Base-by-base conservation (phyloP, 2,797 vertebrate species). In the Garrulus glandarius region DNA sequence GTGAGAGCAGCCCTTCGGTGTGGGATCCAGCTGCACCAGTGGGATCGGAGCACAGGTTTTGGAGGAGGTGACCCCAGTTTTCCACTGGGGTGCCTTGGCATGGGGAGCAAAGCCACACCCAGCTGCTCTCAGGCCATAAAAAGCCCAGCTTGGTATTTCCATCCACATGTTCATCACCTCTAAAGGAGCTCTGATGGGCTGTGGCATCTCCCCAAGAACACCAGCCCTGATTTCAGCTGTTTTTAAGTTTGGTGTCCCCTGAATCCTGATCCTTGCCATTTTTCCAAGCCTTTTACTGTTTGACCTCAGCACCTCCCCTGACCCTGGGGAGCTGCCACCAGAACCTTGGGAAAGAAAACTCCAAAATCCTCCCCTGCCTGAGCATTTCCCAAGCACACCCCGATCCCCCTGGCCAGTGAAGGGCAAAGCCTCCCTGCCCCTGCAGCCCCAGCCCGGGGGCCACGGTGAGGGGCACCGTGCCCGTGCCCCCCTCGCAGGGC, bases 101-200 rank as follows among this genome's bases (percentile, higher is more conserved):
- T 41, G 41, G 11, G 3, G 1, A 34, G 32, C 23, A 65, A 69
- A 89, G 56, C 61, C 11, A 9, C 14, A 7, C 5, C 36, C 46
- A 60, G 55, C 46, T 1, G 1, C 59, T 71, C 63, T 68, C 44
- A 12, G 21, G 50, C 39, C 44, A 8, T 1, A 32, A 2, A 15
- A 57, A 52, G 7, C 9, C 34, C 41, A 27, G 9, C 0, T 13
- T 23, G 18, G 21, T 27, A 3, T 37, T 85, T 89, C 59, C 49
- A 77, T 15, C 22, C 52, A 2, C 15, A 2, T 0, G 0, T 29
- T 36, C 30, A 5, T 26, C 0, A 0, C 44, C 56, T 70, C 79
- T 37, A 5, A 23, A 70, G 71, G 44, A 41, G 60, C 39, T 43
- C 26, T 3, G 46, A 13, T 3, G 32, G n/a, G 18, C 41, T 26